Evolutionary conservation across 2,888 invertebrate species (phyloP), one percentile per base, ranked within the genome.

Genomic region (Polydrusus cervinus): DNA sequence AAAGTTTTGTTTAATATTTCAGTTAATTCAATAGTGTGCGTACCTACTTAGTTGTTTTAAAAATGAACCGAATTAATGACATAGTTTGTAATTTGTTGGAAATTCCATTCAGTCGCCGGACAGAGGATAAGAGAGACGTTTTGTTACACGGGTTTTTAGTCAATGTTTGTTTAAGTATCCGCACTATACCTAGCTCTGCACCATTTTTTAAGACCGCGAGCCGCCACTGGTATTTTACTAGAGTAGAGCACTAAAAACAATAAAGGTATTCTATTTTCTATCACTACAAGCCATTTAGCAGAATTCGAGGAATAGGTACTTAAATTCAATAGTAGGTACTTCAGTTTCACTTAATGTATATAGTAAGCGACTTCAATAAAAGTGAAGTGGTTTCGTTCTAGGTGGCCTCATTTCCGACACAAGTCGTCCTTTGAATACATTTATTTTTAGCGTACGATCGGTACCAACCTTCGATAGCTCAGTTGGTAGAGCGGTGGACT

Each of bases 401-500:
- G 53, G 53, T 53, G 53, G 53, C 53, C 53, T 53, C 53, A 53
- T 53, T 53, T 53, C 25, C 25, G 25, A 30, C 20, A 11, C n/a
- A 13, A 53, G 25, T 53, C 20, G n/a, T 53, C 25, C 53, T 53
- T 53, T 30, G n/a, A 25, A 53, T 3, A 47, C 25, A n/a, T 25
- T 53, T 53, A 5, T 0, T 25, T 25, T 53, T n/a, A 16, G 47
- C 13, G 1, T 45, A n/a, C 13, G 45, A 30, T n/a, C 8, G 7
- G 43, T 43, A 62, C 45, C 45, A 79, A 76, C 84, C 84, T 84
- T 84, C 84, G 85, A 84, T 85, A 85, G 84, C 85, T 85, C 84
- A 84, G 84, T 84, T 84, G 84, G 84, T 84, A 84, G 84, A 84
- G 84, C 84, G 84, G 84, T 84, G 84, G 84, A 84, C 84, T 84